Evolutionary conservation across 2,113 vertebrate species (phyloP).

Genomic region (Lophura nycthemera): DNA sequence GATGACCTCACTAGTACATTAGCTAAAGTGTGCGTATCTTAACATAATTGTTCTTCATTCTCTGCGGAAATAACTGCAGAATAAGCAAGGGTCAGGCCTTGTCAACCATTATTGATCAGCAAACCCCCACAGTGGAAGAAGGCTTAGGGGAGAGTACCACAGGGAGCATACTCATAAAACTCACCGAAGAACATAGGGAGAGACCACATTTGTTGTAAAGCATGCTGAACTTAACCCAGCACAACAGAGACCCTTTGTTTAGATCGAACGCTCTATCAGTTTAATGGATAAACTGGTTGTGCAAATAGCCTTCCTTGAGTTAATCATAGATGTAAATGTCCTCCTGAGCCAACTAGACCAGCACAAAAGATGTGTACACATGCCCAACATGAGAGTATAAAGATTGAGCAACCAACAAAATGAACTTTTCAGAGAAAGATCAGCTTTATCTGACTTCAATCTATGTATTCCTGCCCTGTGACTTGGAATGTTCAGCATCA

Average conservation of each 20-base stretch:
- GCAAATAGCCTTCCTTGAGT: neutral
- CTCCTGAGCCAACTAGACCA: neutral
- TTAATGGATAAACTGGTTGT: neutral
- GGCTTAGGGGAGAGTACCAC: neutral
- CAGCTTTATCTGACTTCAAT: neutral
- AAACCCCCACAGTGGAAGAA: neutral
- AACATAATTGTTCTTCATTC: slow-evolving; percentile 30
- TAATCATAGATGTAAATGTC: neutral
- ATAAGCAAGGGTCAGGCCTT: slow-evolving; percentile 13
- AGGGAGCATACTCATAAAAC: neutral
- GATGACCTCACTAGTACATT: slow-evolving; percentile 47
- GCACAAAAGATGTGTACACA: neutral
- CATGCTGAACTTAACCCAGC: neutral
- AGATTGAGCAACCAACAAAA: neutral
- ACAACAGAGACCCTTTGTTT: neutral
- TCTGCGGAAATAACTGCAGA: neutral
- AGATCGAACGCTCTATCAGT: neutral
- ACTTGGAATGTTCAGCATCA: neutral
- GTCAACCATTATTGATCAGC: neutral
- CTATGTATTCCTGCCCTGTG: neutral
- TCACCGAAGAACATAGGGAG: neutral
- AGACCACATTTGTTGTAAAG: neutral
- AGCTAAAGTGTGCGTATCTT: slow-evolving; percentile 45
- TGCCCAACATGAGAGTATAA: neutral
- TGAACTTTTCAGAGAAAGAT: neutral